These are phyloP conservation scores for Oostethus manadensis DNA, from an alignment of 2,113 vertebrate species.

Conservation along the genomic window DNA sequence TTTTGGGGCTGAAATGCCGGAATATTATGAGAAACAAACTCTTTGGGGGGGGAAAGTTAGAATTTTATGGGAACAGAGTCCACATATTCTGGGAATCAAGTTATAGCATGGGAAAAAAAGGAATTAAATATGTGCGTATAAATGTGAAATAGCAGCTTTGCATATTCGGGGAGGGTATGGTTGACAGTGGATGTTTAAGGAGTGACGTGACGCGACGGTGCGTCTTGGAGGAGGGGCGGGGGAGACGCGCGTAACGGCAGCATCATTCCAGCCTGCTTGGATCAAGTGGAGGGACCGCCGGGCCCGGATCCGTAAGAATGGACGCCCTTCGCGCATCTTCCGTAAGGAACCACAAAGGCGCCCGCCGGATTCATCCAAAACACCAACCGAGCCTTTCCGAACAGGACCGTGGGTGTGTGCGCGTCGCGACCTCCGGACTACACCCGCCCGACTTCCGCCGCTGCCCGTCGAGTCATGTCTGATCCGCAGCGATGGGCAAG, in stretches of 20 bases:
- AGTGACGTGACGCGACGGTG: constrained; percentile 19
- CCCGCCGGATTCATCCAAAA: background rate
- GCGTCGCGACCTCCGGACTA: constrained; percentile 43
- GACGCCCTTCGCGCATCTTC: background rate
- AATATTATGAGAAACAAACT: too few relatives aligned
- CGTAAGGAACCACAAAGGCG: background rate
- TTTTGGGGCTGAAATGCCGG: too few relatives aligned
- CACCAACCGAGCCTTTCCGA: constrained; percentile 22
- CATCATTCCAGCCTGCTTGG: constrained; percentile 25
- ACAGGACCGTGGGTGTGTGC: constrained; percentile 41
- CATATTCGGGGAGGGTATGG: background rate
- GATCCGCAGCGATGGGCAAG: constrained; percentile 90
- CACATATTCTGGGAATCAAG: too few relatives aligned
- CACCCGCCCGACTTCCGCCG: constrained; percentile 49
- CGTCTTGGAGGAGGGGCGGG: constrained; percentile 46
- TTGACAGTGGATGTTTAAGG: background rate
- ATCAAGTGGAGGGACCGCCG: constrained; percentile 14
- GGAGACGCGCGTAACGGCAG: constrained; percentile 23
- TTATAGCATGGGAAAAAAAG: too few relatives aligned
- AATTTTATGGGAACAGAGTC: too few relatives aligned
- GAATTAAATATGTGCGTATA: too few relatives aligned
- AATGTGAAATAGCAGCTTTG: constrained; percentile 3
- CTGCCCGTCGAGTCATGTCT: constrained; percentile 85
- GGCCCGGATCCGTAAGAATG: constrained; percentile 4
- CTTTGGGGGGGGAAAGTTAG: too few relatives aligned